Conservation (phyloP, 2,888 invertebrate genomes). For the Nomada ruficornis region DNA sequence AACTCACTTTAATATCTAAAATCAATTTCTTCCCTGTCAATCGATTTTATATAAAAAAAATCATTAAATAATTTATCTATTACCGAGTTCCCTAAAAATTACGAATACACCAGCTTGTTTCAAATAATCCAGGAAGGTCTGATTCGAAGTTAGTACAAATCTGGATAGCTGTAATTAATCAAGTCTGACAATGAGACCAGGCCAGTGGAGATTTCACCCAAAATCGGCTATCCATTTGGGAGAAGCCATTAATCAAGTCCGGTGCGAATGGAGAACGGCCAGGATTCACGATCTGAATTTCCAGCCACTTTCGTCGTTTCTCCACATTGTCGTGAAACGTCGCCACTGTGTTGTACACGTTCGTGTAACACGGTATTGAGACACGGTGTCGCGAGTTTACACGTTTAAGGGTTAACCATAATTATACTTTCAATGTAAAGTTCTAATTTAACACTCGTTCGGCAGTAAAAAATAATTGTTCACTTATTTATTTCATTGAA, state of each 20-base stretch:
- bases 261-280: conserved; percentile 6
- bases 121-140: background rate
- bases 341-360: conserved; percentile 10
- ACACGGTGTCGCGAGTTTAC: background rate
- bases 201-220: background rate
- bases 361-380: background rate
- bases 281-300: conserved; percentile 9
- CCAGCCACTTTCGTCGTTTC: conserved; percentile 12
- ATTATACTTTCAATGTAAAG: too few species aligned
- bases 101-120: background rate
- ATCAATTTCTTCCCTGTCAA: too few species aligned
- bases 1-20: too few species aligned
- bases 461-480: too few species aligned
- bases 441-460: too few species aligned
- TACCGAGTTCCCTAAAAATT: background rate
- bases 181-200: background rate
- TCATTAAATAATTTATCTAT: too few species aligned
- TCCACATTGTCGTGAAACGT: conserved; percentile 28
- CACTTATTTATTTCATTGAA: too few species aligned
- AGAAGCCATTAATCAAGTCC: conserved; percentile 34
- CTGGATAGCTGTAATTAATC: conserved; percentile 26
- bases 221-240: conserved; percentile 23
- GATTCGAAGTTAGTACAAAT: background rate
- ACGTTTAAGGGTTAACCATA: too few species aligned
- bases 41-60: too few species aligned